A percentile compares a stretch with the other conserved stretches of the same genome.
Conservation (phyloP, 1,140 invertebrate genomes). For the Rhagoletis pomonella region DNA sequence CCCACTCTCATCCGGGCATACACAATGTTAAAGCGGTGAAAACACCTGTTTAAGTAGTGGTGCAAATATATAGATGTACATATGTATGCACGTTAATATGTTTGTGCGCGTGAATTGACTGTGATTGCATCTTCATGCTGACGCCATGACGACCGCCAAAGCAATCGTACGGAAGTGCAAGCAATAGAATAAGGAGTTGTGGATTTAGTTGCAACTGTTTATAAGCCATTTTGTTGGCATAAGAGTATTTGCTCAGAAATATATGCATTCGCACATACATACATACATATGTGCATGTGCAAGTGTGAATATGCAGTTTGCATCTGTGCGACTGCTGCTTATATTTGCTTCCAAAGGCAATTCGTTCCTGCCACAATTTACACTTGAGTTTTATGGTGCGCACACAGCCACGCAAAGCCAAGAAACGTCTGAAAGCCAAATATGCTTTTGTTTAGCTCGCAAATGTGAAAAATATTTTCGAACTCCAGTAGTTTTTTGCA, state of each 20-base stretch:
- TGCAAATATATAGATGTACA: not conserved
- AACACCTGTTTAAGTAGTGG: not conserved
- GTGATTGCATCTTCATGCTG: not conserved
- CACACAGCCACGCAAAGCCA: not conserved
- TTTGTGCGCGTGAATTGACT: slow-evolving; percentile 18
- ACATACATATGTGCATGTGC: not conserved
- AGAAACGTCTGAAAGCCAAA: slow-evolving; percentile 20
- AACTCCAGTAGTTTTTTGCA: not conserved
- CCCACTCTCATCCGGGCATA: not conserved
- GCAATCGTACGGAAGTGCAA: slow-evolving; percentile 34
- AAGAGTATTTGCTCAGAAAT: not conserved
- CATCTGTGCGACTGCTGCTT: not conserved
- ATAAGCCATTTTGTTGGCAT: slow-evolving; percentile 38
- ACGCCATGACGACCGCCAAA: slow-evolving; percentile 29
- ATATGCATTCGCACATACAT: not conserved
- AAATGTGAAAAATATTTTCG: not conserved
- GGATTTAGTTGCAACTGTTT: slow-evolving; percentile 16
- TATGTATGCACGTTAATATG: not conserved
- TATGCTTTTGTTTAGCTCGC: slow-evolving; percentile 25
- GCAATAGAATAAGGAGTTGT: slow-evolving; percentile 33
- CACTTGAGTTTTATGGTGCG: slow-evolving; percentile 22
- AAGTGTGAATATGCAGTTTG: not conserved
- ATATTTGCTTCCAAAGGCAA: not conserved
- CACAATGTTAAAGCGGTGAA: not conserved
- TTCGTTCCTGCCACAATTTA: slow-evolving; percentile 36